Evolutionary conservation across 2,888 invertebrate species (phyloP).

Genomic region (Choristoneura rosaceana): DNA sequence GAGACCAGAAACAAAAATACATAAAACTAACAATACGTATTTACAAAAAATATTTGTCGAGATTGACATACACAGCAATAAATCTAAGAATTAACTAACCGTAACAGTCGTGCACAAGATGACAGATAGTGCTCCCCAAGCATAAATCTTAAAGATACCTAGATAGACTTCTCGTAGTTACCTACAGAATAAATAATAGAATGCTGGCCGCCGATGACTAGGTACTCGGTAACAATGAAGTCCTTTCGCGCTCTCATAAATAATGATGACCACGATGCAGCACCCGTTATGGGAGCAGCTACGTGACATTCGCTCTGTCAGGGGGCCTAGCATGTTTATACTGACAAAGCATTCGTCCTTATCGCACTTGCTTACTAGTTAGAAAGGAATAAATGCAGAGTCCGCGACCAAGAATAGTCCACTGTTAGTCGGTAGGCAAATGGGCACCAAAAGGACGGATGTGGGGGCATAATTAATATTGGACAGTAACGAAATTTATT

Average conservation of each 20-base stretch:
- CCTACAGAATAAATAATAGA: conserved; percentile 16
- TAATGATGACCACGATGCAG: conserved; percentile 30
- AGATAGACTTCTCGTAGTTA: background rate
- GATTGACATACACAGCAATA: no score
- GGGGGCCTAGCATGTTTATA: background rate
- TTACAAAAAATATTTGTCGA: no score
- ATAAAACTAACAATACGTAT: no score
- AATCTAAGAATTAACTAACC: no score
- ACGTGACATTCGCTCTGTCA: conserved; percentile 19
- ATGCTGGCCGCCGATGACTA: conserved; percentile 13
- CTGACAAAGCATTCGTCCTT: background rate
- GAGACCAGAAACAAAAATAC: no score
- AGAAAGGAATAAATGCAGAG: background rate
- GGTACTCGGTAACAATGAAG: conserved; percentile 18
- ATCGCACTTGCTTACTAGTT: background rate
- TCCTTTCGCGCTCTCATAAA: conserved; percentile 34
- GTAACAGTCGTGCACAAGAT: no score
- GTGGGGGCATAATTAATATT: conserved; percentile 5
- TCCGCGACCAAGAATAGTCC: background rate
- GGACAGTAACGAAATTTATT: background rate
- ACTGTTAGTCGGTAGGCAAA: conserved; percentile 22
- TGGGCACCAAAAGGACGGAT: conserved; percentile 13
- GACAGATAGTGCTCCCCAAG: no score
- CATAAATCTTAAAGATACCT: no score
- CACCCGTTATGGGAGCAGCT: conserved; percentile 23